Percentiles rank a stretch among this genome's conserved stretches.
These are phyloP conservation scores for Drosophila pectinifera DNA, from an alignment of 1,140 invertebrate species.

Conservation along the genomic window DNA sequence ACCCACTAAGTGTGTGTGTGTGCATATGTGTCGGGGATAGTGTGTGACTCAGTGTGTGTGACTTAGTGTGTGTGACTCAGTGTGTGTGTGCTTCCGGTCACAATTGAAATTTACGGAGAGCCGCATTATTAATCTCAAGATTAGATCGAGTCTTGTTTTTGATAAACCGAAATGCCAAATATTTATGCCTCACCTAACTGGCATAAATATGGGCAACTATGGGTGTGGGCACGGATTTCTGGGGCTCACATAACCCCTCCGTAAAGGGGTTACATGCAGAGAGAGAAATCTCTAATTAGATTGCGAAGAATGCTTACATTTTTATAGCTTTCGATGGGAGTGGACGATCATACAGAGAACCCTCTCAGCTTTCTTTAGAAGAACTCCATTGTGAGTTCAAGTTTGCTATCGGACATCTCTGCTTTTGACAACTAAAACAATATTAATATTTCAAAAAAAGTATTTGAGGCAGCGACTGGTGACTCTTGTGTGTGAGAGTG, in stretches of 20 bases:
- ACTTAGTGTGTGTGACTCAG: constrained; percentile 1
- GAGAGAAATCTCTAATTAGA: not conserved
- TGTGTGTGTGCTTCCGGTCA: constrained; percentile 23
- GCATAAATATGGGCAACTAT: constrained; percentile 31
- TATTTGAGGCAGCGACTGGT: not conserved
- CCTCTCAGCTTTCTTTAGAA: no score
- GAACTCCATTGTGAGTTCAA: no score
- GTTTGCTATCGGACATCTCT: no score
- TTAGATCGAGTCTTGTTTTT: constrained; percentile 69
- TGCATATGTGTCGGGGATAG: not conserved
- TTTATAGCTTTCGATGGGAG: no score
- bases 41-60: no score
- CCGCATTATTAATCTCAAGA: constrained; percentile 80
- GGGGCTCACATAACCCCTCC: not conserved
- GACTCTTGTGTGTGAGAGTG: not conserved
- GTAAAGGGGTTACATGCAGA: not conserved
- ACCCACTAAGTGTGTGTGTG: constrained; percentile 3
- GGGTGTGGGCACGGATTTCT: constrained; percentile 8
- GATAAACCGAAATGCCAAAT: constrained; percentile 57
- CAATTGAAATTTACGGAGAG: constrained; percentile 76
- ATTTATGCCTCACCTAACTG: constrained; percentile 34
- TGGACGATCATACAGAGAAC: no score
- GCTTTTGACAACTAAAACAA: no score
- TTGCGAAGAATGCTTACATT: no score
- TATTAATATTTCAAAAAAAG: not conserved